A percentile compares a stretch with the other conserved stretches of the same genome.
phyloP scores from a whole-genome alignment of 2,113 vertebrate genomes.

The Cairina moschata region DNA sequence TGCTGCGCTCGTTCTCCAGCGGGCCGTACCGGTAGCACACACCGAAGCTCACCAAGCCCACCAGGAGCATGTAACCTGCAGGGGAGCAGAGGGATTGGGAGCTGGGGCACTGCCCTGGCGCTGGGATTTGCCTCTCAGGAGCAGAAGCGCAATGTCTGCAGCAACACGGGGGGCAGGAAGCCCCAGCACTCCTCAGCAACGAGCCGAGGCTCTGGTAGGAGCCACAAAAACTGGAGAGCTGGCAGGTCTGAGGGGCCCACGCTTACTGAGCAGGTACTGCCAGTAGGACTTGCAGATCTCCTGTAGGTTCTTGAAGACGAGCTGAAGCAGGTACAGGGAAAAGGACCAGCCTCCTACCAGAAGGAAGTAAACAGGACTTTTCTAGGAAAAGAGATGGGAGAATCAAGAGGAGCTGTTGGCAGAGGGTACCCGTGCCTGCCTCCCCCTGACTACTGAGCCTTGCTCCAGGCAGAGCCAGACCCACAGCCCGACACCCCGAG shows the following conservation, averaged over 20 bases:
- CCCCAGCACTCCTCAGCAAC: rapidly evolving
- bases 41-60: constrained; percentile 90
- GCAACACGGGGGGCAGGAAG: rapidly evolving
- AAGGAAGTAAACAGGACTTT: constrained; percentile 90
- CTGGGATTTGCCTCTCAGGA: not conserved
- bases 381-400: constrained; percentile 75
- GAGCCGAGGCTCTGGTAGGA: rapidly evolving
- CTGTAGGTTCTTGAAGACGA: constrained; percentile 89
- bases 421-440: not conserved
- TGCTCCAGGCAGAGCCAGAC: not conserved
- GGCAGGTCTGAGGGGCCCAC: rapidly evolving
- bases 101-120: not conserved
- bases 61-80: constrained; percentile 83
- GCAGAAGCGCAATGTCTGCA: rapidly evolving
- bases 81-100: not conserved
- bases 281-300: constrained; percentile 89
- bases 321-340: constrained; percentile 93
- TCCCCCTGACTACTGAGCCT: not conserved
- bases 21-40: constrained; percentile 95
- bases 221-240: rapidly evolving
- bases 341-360: constrained; percentile 95
- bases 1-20: constrained; percentile 87
- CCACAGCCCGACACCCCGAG: not conserved
- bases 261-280: constrained; percentile 88
- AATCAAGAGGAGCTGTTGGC: not conserved